Evolutionary conservation across 2,888 invertebrate genomes (phyloP).

Genomic region (Heliconius ismenius): DNA sequence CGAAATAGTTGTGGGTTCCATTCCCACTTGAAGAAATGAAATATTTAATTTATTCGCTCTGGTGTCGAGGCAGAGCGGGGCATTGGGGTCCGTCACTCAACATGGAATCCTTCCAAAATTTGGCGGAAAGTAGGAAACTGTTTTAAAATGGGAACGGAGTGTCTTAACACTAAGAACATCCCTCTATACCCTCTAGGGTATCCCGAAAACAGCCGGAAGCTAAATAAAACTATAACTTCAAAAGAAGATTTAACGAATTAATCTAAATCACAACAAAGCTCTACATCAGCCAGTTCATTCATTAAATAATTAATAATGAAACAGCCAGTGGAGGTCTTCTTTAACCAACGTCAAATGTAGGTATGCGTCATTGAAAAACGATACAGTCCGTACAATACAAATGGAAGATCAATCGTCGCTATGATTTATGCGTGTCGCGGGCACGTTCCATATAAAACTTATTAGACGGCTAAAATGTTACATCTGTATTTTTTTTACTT

Average conservation of each 20-base stretch:
- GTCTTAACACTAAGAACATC: no score
- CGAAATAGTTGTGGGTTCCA: no score
- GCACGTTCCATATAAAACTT: constrained; percentile 31
- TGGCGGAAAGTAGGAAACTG: no score
- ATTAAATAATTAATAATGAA: constrained; percentile 10
- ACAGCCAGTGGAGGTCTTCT: not conserved
- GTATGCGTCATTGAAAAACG: constrained; percentile 24
- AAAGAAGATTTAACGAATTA: not conserved
- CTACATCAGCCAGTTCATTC: not conserved
- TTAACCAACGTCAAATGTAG: constrained; percentile 10
- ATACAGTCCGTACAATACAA: constrained; percentile 29
- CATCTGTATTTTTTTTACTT: not conserved
- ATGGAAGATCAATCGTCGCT: constrained; percentile 31
- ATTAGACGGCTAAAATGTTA: constrained; percentile 30
- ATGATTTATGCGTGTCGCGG: constrained; percentile 37
- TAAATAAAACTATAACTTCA: no score
- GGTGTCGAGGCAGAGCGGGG: no score
- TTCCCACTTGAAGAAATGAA: no score
- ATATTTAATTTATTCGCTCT: no score
- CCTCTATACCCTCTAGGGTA: no score
- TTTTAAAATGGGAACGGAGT: no score
- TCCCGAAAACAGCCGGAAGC: no score
- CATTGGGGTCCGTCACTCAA: no score
- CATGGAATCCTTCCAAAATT: no score
- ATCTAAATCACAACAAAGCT: not conserved